Base-by-base conservation (phyloP, 2,797 vertebrate species). In the Echeneis naucrates region DNA sequence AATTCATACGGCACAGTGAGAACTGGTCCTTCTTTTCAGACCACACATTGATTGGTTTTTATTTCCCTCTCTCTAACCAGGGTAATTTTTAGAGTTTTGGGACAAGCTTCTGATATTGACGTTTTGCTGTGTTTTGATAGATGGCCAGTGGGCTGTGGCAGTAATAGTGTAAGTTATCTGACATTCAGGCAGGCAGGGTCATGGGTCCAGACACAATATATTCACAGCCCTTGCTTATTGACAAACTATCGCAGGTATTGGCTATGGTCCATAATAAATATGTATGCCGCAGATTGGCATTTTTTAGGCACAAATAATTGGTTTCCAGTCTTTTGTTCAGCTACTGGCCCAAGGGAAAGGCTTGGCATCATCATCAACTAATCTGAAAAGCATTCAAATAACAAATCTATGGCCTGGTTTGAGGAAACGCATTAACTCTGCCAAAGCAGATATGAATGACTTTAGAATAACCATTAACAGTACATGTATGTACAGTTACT, bases 141-240 rank as follows among this genome's bases (percentile, higher is more conserved):
- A 94, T 92, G 90, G 84, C 83, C 45, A 53, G 40, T 81, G 85
- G 75, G 76, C 87, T 80, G 77, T 81, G 80, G 84, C 87, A 80
- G 91, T 92, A 93, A 92, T 89, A 87, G 87, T 85, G 72, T 88
- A 89, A 90, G 86, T 87, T 91, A 89, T 92, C 88, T 91, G 91
- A 91, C 86, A 82, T 86, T 85, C 84, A 87, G 61, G 74, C 79
- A 86, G 80, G 61, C 64, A 51, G 88, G 89, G 91, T 93, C 90
- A 89, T 12, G 66, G 81, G 67, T 88, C 76, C 87, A 92, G 88
- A 87, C 88, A 78, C 88, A 84, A 92, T 93, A 92, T 91, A 94
- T 93, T 92, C 87, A 90, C 87, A 90, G 81, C 73, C 71, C 76
- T 80, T 68, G 67, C 85, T 74, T 93, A 93, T 93, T 92, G 92